phyloP scores from a whole-genome alignment of 2,113 vertebrate species.

The Talpa occidentalis region DNA sequence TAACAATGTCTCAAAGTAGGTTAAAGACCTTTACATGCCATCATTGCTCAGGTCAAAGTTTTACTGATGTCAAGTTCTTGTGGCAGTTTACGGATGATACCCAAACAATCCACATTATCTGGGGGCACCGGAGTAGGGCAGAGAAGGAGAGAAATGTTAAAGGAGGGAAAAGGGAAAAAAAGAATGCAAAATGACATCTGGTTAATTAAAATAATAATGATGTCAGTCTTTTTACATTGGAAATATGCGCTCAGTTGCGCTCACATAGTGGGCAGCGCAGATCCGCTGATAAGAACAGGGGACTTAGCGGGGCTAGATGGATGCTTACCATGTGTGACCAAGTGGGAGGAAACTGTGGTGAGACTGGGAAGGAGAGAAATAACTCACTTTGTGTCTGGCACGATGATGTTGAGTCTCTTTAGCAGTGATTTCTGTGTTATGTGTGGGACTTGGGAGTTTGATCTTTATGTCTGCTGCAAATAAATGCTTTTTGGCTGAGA shows the following conservation, averaged over 20 bases:
- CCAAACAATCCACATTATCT: not conserved
- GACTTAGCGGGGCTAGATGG: conserved; percentile 71
- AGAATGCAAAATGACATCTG: conserved; percentile 41
- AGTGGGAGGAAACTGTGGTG: conserved; percentile 84
- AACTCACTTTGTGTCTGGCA: conserved; percentile 80
- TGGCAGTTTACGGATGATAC: not conserved
- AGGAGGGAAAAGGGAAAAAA: not conserved
- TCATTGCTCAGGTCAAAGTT: not conserved
- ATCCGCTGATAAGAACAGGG: conserved; percentile 71
- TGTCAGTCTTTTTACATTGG: conserved; percentile 79
- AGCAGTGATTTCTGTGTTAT: conserved; percentile 68
- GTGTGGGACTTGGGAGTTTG: conserved; percentile 63
- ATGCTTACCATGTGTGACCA: conserved; percentile 82
- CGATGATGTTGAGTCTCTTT: conserved; percentile 69
- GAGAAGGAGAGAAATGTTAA: not conserved
- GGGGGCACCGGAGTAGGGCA: not conserved
- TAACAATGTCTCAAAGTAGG: not conserved
- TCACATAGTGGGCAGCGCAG: conserved; percentile 75
- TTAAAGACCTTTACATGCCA: not conserved
- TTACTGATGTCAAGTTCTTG: not conserved
- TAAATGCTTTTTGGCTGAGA: conserved; percentile 70
- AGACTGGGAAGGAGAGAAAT: conserved; percentile 80
- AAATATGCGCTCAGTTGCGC: conserved; percentile 75
- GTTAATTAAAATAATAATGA: conserved; percentile 78
- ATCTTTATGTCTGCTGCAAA: conserved; percentile 64